Base-by-base conservation (phyloP, 2,888 invertebrate genomes). In the Parnassius mnemosyne region DNA sequence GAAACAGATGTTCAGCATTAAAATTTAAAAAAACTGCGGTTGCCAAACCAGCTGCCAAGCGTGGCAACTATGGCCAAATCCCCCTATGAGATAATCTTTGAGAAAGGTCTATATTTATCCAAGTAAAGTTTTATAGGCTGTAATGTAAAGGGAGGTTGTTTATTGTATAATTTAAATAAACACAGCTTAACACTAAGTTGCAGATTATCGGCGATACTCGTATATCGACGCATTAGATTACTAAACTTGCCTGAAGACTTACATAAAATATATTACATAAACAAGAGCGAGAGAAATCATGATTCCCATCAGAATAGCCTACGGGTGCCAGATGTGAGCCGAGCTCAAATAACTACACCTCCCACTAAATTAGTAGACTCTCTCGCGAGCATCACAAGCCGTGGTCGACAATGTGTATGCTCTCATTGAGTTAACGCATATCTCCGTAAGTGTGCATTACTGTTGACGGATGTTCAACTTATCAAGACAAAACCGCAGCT, bases 401-500 rank as follows among this genome's bases (percentile, higher is more conserved):
- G 3, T 16, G 44, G 13, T 47, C 44, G 47, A 55, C 10, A n/a
- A 55, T 55, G 51, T 57, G 51, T 56, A 49, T 46, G 51, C 42
- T 59, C 51, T 50, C 52, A 52, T 63, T 54, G 42, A n/a, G 11
- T 34, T 53, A 3, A 42, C 16, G 42, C n/a, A 20, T 50, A 49
- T 49, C 12, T 57, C 11, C 2, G 13, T 53, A 42, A 52, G 57
- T 43, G 42, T 47, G 54, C 46, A 20, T 54, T 42, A n/a, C 46
- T 55, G 77, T 73, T 71, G 86, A 86, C 80, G 80, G 81, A 87
- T 85, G 83, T 71, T 75, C 79, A 78, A 77, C 74, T 80, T 78
- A 80, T 79, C 83, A 76, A 82, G 83, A 84, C 84, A 83, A 87
- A 84, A 86, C 80, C 84, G 77, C 83, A 78, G 80, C 79, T 79